phyloP scores from a whole-genome alignment of 2,797 vertebrate genomes.

The Rhynchonycteris naso region DNA sequence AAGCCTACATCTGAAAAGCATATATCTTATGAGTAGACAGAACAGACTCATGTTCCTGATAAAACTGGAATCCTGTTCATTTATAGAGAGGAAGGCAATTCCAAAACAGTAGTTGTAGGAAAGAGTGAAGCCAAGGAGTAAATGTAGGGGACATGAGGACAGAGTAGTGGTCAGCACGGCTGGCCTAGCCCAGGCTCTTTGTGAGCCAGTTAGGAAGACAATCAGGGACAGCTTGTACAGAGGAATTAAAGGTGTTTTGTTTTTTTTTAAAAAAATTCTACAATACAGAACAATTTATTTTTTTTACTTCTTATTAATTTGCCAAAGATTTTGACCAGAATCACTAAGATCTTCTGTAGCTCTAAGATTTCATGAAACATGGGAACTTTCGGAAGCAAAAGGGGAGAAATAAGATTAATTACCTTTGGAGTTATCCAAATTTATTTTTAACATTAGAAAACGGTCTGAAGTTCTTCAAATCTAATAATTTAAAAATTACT shows the following conservation, averaged over 20 bases:
- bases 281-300: neutral
- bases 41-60: neutral
- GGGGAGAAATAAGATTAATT: neutral
- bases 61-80: neutral
- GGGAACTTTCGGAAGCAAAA: neutral
- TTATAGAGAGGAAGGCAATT: neutral
- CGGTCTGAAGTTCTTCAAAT: neutral
- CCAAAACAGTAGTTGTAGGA: neutral
- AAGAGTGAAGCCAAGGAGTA: neutral
- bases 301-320: neutral
- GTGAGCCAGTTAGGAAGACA: fast-evolving
- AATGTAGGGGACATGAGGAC: neutral
- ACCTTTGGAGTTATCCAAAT: neutral
- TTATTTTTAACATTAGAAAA: neutral
- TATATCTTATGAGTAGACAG: neutral
- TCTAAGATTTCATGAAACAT: neutral
- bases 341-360: neutral
- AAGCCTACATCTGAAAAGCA: neutral
- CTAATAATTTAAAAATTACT: neutral
- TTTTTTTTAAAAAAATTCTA: neutral
- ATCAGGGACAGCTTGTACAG: neutral
- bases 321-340: neutral
- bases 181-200: neutral
- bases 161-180: neutral
- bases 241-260: neutral